Base-by-base conservation (phyloP, 1,140 invertebrate genomes). In the Diabrotica undecimpunctata region DNA sequence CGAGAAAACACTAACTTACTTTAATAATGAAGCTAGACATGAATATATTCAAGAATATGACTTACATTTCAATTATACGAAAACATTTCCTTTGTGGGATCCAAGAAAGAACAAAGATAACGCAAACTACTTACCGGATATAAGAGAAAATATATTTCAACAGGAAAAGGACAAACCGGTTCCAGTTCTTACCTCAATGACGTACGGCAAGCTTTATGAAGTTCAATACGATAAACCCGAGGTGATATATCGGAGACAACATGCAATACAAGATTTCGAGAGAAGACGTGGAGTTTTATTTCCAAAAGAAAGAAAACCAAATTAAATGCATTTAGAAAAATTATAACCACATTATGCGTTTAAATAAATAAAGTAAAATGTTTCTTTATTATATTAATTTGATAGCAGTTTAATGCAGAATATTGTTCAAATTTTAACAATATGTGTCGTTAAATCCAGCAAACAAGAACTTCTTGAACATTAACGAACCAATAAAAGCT, bases 131-230 rank as follows among this genome's bases (percentile, higher is more conserved):
- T 46, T 46, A n/a, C 41, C 41, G 41, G 41, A 46, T 46, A 46
- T 46, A 46, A 46, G 41, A 46, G 41, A 46, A 46, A 46, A 46
- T 46, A 46, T 46, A 10, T 46, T 10, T 46, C 3, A 46, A 10
- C 62, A 77, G 74, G 75, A 76, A 57, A 72, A 69, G 51, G 52
- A 70, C 41, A 77, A 77, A 66, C 66, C 72, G 5, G 70, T 78
- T 13, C 75, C 77, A 14, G 71, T 68, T 37, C 62, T 76, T 7
- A 70, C 71, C 6, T 75, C 75, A 37, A 66, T 75, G 54, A 67
- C 69, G 57, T 78, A 78, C 61, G 76, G 77, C 55, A 64, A 70
- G 62, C 62, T 69, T 11, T 68, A 61, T 41, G 54, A 73, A 11
- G 55, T 55, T 53, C 53, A 61, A 2, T 76, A 76, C 56, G 77